Conservation (phyloP, 2,113 vertebrate genomes). For the Amphiprion percula region DNA sequence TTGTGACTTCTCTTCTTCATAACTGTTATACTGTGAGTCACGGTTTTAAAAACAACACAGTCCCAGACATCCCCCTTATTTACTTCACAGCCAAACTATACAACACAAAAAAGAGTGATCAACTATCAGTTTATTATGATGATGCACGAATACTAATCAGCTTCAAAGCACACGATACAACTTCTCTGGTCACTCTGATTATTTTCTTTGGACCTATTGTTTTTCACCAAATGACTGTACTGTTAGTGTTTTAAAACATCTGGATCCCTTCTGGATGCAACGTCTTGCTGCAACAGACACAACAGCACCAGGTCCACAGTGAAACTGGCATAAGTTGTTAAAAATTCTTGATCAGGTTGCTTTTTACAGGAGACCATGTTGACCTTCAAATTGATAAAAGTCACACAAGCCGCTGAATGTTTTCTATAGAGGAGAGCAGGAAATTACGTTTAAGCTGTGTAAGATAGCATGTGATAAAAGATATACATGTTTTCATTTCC, state of each 20-base stretch:
- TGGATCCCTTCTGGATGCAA: background rate
- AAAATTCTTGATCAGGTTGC: background rate
- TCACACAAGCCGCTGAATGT: background rate
- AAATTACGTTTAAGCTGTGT: background rate
- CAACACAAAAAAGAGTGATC: no score
- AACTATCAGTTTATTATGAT: no score
- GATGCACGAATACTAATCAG: no score
- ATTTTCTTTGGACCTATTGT: no score
- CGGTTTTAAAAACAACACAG: no score
- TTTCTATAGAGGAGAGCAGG: background rate
- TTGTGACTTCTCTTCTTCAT: background rate
- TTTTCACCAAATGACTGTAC: no score
- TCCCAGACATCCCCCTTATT: no score
- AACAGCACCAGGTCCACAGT: background rate
- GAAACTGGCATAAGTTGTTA: background rate
- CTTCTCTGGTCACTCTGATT: no score
- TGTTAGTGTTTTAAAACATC: background rate
- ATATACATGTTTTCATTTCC: background rate
- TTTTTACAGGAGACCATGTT: background rate
- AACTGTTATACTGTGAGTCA: background rate
- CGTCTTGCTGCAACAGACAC: background rate
- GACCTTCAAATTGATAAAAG: background rate
- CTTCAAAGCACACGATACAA: no score
- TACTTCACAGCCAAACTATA: no score
- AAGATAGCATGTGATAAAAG: background rate